Evolutionary conservation across 2,888 invertebrate species (phyloP), one percentile per base, ranked within the genome.

Genomic region (Cataglyphis albicans): DNA sequence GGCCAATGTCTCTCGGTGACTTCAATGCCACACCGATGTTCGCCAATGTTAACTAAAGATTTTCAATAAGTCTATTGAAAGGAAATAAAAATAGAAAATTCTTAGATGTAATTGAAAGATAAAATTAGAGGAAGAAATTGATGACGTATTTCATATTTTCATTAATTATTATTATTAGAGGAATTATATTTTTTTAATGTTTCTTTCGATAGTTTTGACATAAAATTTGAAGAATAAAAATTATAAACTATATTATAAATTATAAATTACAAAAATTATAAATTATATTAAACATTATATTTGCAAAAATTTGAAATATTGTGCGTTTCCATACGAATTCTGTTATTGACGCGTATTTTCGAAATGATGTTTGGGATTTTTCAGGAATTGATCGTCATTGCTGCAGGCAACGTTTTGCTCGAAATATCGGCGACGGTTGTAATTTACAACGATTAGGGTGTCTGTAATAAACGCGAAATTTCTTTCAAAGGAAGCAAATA

Each of bases 291-390:
- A 6, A 32, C 5, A 32, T 32, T 32, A 32, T 32, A 18, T 48
- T 32, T 48, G 15, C 15, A 9, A 21, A n/a, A 74, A 32, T 21
- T 61, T 15, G 0, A 41, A 12, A 10, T 35, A 9, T 12, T 38
- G 10, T 15, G 15, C 7, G 3, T 88, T 75, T 83, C 57, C 83
- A 63, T 87, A 88, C 88, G 87, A 91, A 92, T 91, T 90, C 90
- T 88, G 76, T 64, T 86, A 90, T 87, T 88, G 88, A 90, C 83
- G 84, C 81, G 68, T 63, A 48, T 74, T 61, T 44, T 52, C n/a
- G 7, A 9, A 72, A 64, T 29, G 81, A 72, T 75, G 84, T 61
- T 81, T 73, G 72, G 61, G 59, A 29, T 25, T 12, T 12, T 25
- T 41, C 25, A 48, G 18, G n/a, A 29, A 80, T 86, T 83, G 3